These are phyloP conservation scores for Sapajus apella DNA, from an alignment of 2,113 vertebrate species.

Conservation along the genomic window DNA sequence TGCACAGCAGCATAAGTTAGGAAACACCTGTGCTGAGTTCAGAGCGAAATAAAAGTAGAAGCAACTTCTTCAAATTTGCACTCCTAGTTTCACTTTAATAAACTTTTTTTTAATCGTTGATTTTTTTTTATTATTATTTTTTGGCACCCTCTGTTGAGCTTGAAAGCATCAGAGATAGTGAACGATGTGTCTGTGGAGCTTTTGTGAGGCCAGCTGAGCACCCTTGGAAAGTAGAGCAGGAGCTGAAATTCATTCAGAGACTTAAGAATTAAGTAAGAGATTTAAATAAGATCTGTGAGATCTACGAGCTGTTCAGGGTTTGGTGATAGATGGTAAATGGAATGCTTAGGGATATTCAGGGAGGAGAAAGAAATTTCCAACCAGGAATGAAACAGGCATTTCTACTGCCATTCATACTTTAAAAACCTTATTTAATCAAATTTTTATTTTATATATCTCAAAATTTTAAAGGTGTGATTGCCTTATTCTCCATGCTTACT, in stretches of 20 bases:
- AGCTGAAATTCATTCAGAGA: slow-evolving; percentile 70
- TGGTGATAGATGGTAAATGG: slow-evolving; percentile 67
- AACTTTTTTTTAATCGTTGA: slow-evolving; percentile 80
- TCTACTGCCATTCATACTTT: slow-evolving; percentile 61
- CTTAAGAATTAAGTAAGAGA: slow-evolving; percentile 52
- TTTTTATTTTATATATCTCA: slow-evolving; percentile 55
- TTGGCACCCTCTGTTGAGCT: slow-evolving; percentile 63
- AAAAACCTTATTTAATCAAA: slow-evolving; percentile 47
- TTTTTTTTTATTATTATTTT: slow-evolving; percentile 47
- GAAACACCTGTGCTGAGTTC: slow-evolving; percentile 80
- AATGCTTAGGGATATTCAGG: slow-evolving; percentile 62
- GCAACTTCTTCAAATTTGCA: slow-evolving; percentile 61
- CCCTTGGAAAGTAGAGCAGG: slow-evolving; percentile 67
- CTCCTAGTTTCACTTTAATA: slow-evolving; percentile 79
- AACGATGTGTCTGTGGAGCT: slow-evolving; percentile 22
- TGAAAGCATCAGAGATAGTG: slow-evolving; percentile 72
- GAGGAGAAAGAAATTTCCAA: slow-evolving; percentile 68
- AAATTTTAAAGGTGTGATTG: slow-evolving; percentile 50
- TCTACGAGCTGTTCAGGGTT: slow-evolving; percentile 45
- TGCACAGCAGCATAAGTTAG: slow-evolving; percentile 65
- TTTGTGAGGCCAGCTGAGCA: slow-evolving; percentile 72
- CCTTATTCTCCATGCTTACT: slow-evolving; percentile 19
- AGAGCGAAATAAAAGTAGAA: slow-evolving; percentile 72
- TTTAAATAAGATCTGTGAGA: slow-evolving; percentile 71
- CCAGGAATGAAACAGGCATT: slow-evolving; percentile 50